Conservation (phyloP, 2,888 invertebrate species). For the Chydorus sphaericus region DNA sequence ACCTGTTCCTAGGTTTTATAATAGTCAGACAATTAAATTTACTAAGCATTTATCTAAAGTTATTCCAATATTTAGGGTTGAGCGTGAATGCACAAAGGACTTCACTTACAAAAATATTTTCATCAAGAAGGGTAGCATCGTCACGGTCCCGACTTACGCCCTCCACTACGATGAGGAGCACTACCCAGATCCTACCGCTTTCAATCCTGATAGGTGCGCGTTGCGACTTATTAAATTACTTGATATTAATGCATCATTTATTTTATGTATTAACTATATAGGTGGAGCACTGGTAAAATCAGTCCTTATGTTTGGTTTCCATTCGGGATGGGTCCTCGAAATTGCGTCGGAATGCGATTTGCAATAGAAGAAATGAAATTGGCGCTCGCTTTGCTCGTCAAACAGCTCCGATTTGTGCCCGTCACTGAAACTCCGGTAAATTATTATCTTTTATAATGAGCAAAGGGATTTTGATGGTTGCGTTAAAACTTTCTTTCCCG, state of each 20-base stretch:
- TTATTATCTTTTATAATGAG: too few species aligned
- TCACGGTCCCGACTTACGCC: neutral
- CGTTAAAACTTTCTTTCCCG: too few species aligned
- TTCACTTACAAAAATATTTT: neutral
- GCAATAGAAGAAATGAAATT: neutral
- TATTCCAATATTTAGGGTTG: neutral
- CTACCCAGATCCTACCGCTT: neutral
- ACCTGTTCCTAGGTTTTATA: neutral
- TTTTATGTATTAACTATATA: too few species aligned
- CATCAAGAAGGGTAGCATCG: neutral
- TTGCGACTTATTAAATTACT: too few species aligned
- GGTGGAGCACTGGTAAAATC: slow-evolving; percentile 31
- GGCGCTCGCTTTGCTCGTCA: neutral
- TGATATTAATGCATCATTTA: too few species aligned
- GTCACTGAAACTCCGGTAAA: slow-evolving; percentile 4
- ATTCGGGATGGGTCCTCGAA: neutral
- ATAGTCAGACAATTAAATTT: neutral
- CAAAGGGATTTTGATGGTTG: too few species aligned
- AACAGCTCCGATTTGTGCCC: neutral
- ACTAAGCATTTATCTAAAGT: neutral
- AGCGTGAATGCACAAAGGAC: slow-evolving; percentile 10
- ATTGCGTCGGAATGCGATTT: neutral
- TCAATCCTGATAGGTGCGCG: slow-evolving; percentile 26
- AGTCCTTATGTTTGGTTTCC: neutral
- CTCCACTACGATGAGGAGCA: neutral